Evolutionary conservation across 2,113 vertebrate species (phyloP).

Genomic region (Empidonax alnorum): DNA sequence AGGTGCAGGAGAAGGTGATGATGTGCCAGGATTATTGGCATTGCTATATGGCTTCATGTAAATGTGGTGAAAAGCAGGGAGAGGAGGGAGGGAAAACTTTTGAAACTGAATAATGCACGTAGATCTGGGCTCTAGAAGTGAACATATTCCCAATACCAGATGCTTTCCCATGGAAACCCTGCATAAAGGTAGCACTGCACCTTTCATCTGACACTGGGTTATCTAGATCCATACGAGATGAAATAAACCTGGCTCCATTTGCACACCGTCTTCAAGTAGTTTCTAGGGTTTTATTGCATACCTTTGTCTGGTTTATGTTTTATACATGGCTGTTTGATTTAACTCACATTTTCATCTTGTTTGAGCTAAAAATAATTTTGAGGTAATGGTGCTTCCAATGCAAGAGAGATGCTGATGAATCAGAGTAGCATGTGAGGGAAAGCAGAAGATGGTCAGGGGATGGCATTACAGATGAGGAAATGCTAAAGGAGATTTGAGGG

Average conservation of each 20-base stretch:
- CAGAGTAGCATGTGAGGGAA: not conserved
- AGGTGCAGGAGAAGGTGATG: not conserved
- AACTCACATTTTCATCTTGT: not conserved
- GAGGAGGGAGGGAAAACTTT: not conserved
- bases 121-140: not conserved
- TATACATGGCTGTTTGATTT: not conserved
- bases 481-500: not conserved
- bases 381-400: not conserved
- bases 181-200: not conserved
- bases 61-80: not conserved
- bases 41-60: not conserved
- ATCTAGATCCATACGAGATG: accelerated
- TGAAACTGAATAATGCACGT: not conserved
- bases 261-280: not conserved
- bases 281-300: not conserved
- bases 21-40: not conserved
- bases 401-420: not conserved
- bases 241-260: not conserved
- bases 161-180: not conserved
- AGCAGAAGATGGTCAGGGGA: not conserved
- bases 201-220: not conserved
- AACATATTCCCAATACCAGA: accelerated
- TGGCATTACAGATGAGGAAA: not conserved
- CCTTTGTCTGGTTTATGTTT: not conserved
- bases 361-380: not conserved